Evolutionary conservation across 2,888 invertebrate species (phyloP).

Genomic region (Phyto melanocephala): DNA sequence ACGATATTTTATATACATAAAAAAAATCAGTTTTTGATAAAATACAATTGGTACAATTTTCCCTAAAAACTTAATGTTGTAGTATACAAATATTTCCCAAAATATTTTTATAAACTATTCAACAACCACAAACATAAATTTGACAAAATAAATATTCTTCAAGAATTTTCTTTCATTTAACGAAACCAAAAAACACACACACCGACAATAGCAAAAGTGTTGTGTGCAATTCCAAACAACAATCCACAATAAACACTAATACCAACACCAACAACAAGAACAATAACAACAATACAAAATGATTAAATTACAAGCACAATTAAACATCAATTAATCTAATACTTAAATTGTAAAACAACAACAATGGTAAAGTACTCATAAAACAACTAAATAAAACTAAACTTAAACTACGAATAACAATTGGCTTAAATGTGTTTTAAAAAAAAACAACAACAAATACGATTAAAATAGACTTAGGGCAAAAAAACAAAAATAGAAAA

Average conservation of each 20-base stretch:
- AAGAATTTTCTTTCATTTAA: not conserved
- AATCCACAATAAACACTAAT: not conserved
- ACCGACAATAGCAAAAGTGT: not conserved
- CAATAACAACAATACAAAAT: not conserved
- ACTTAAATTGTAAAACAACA: constrained; percentile 1
- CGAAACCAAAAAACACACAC: no score
- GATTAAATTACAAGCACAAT: constrained; percentile 29
- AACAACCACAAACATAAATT: not conserved
- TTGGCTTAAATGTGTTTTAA: constrained; percentile 27
- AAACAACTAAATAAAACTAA: not conserved
- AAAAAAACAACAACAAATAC: constrained; percentile 14
- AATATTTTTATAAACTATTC: not conserved
- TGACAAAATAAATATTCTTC: not conserved
- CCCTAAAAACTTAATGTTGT: no score
- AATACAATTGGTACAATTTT: no score
- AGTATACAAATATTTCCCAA: no score
- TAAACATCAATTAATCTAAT: constrained; percentile 22
- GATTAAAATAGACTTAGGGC: constrained; percentile 25
- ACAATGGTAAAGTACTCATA: not conserved
- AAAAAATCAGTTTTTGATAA: no score
- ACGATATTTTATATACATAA: no score
- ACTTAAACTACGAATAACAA: constrained; percentile 30
- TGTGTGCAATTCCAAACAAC: not conserved
- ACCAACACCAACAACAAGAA: no score
- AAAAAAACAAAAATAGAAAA: not conserved